phyloP scores from a whole-genome alignment of 2,888 invertebrate species.

The Halictus ligatus region DNA sequence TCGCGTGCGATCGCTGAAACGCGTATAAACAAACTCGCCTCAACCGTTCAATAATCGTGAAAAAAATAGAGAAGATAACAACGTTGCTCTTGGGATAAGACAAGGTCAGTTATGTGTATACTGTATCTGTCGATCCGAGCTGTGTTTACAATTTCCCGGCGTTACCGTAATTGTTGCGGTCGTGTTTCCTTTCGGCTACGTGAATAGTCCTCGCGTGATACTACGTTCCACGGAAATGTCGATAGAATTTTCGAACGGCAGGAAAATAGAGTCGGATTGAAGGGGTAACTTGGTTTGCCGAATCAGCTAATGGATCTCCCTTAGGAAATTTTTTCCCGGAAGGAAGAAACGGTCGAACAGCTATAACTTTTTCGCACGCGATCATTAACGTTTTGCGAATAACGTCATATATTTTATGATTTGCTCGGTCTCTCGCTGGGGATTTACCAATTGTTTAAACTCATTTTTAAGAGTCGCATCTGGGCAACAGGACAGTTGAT shows the following conservation, averaged over 20 bases:
- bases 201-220: background rate
- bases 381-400: background rate
- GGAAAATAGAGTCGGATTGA: background rate
- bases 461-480: background rate
- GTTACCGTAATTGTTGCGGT: background rate
- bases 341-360: background rate
- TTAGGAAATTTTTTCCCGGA: background rate
- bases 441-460: background rate
- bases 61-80: background rate
- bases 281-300: background rate
- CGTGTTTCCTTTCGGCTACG: background rate
- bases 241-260: background rate
- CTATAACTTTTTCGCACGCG: background rate
- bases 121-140: background rate
- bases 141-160: conserved; percentile 10
- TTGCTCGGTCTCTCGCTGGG: background rate
- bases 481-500: background rate
- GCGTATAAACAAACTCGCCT: background rate
- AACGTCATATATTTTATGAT: background rate
- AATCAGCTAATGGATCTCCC: background rate
- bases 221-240: background rate
- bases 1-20: background rate
- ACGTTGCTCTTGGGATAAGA: background rate
- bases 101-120: background rate
- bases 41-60: background rate